Evolutionary conservation across 2,113 vertebrate genomes (phyloP), one percentile per base, ranked within the genome.

Genomic region (Epinephelus lanceolatus): DNA sequence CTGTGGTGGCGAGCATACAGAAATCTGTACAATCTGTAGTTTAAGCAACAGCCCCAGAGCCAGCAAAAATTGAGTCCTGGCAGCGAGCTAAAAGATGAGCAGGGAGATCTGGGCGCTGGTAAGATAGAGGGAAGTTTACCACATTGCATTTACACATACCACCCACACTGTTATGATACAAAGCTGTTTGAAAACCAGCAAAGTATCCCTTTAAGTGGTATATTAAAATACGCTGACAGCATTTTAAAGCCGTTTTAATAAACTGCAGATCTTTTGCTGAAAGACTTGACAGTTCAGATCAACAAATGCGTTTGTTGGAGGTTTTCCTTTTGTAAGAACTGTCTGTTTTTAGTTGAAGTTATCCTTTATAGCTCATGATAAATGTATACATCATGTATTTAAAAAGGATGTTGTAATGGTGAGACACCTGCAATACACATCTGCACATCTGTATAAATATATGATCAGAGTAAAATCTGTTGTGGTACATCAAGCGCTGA

Each of bases 231-330:
- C 42, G 10, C 10, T 12, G 11, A 25, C 25, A 10, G 15, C 6
- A 13, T 6, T 42, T 52, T 18, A 9, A 15, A 49, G 37, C 6
- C 1, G 0, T 5, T 12, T 53, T 27, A 23, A 13, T 14, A 61
- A 68, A 25, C 8, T 30, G 13, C 11, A 71, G 21, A 21, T 25
- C 1, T 23, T 57, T 47, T 52, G 15, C 11, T 15, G 17, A 47
- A 40, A 21, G 0, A 3, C 25, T 67, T 10, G 21, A 66, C 5
- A 21, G 15, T 18, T 51, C 1, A 18, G 52, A 66, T 71, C 69
- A 78, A 61, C 45, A 80, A 63, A 45, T 78, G 81, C 27, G 21
- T 40, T 11, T 27, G 8, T 56, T 7, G 2, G 14, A 49, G 15
- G 23, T 42, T 2, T 12, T 69, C 10, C 1, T 55, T 53, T 52